Base-by-base conservation (phyloP, 2,113 vertebrate species). In the Microtus ochrogaster region DNA sequence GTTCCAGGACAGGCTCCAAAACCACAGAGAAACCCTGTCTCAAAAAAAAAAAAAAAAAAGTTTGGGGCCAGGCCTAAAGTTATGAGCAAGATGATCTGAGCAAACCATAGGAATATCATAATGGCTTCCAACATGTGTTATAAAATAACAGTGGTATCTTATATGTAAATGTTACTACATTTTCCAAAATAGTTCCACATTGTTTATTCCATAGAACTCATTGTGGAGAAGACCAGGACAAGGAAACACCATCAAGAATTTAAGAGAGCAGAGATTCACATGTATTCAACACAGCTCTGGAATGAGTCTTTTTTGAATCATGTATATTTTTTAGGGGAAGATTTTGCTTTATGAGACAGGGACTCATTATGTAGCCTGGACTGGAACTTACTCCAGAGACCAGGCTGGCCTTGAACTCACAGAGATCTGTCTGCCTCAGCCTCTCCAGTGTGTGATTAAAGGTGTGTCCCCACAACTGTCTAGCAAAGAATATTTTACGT, bases 131-230 rank as follows among this genome's bases (percentile, higher is more conserved):
- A 94, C 28, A 28, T 74, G 10, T 19, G 66, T 49, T 47, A 73
- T 24, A 91, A 89, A 89, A 91, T 10, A 88, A 70, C 4, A 93
- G 19, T 24, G 41, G 12, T 58, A 65, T 70, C n/a, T 52, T 72
- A 17, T 61, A 72, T 47, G 24, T 5, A 13, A n/a, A 47, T 74
- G 83, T 65, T 66, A 63, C 68, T 73, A 83, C 86, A 26, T 79
- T 30, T 36, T 76, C 87, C 41, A 74, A 90, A 84, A 73, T 63
- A 55, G 68, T n/a, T 65, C 24, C 19, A 52, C 3, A 65, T 82
- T 89, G 90, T 70, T 78, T 96, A 93, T 58, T 83, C 30, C 30
- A n/a, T n/a, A n/a, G n/a, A n/a, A n/a, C n/a, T n/a, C n/a, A n/a
- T n/a, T n/a, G n/a, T n/a, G n/a, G n/a, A n/a, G n/a, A n/a, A n/a